Conservation (phyloP, 2,888 invertebrate genomes). For the Chromoteleia sp. region DNA sequence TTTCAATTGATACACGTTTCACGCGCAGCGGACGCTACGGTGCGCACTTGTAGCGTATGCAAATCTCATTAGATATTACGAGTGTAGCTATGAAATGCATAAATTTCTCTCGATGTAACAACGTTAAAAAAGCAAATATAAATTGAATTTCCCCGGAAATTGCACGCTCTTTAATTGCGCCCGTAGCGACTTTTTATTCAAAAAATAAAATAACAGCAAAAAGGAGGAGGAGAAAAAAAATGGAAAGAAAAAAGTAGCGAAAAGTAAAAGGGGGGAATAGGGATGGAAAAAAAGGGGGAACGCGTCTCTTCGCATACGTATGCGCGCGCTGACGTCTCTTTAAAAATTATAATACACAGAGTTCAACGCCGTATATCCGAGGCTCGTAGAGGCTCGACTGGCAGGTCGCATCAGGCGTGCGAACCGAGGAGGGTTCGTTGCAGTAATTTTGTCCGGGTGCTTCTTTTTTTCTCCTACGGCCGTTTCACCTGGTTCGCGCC, state of each 20-base stretch:
- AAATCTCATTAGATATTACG: too few species aligned
- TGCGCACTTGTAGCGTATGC: too few species aligned
- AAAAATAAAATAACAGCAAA: conserved; percentile 39
- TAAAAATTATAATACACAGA: conserved; percentile 72
- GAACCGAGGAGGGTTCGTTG: conserved; percentile 66
- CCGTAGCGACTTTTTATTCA: conserved; percentile 40
- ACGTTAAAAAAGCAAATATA: conserved; percentile 43
- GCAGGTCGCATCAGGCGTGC: conserved; percentile 70
- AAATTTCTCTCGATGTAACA: too few species aligned
- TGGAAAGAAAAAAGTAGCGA: conserved; percentile 12
- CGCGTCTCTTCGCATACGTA: conserved; percentile 35
- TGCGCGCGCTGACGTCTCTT: conserved; percentile 65
- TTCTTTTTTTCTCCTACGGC: conserved; percentile 48
- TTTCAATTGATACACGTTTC: too few species aligned
- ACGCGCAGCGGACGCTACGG: too few species aligned
- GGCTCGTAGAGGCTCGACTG: conserved; percentile 61
- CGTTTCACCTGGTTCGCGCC: conserved; percentile 69
- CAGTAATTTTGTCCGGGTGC: conserved; percentile 67
- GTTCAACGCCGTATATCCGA: conserved; percentile 61
- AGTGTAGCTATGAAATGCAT: too few species aligned
- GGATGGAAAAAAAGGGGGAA: conserved; percentile 53
- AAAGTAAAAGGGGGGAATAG: conserved; percentile 26
- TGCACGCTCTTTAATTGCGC: conserved; percentile 65
- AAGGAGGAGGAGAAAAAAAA: conserved; percentile 3
- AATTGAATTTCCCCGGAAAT: conserved; percentile 58